Base-by-base conservation (phyloP, 2,888 invertebrate genomes). In the Dilophus febrilis region DNA sequence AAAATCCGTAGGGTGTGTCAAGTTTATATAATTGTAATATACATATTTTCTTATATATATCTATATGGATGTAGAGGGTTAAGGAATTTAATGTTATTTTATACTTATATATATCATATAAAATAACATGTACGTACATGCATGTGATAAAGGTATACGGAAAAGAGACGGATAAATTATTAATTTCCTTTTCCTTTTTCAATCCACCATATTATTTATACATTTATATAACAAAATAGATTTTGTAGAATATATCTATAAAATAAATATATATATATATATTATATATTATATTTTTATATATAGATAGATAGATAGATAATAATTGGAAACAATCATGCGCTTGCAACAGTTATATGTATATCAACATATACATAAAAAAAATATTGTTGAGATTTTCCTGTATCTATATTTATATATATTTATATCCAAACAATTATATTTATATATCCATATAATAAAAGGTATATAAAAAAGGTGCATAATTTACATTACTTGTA, bases 141-240 rank as follows among this genome's bases (percentile, higher is more conserved):
- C 13, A 12, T 7, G 29, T 29, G 11, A 29, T 7, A 29, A 13
- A 29, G 29, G 13, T 18, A 34, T 27, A 40, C 35, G 35, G 60
- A 61, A 62, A 61, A 62, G 61, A 61, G 62, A 62, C 61, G 61
- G 62, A 62, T 62, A 60, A 60, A 62, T 61, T 61, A 61, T 61
- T 60, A 61, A 62, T 62, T 62, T 62, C 62, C 62, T 62, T 61
- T 62, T 62, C 61, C 62, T 61, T 62, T 61, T 60, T 61, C 61
- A 61, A 61, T 60, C 61, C 61, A 61, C 61, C 26, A 27, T 36
- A 14, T 28, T 28, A 22, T 22, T 22, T 22, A 22, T 22, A 22
- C 8, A 22, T 6, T 22, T n/a, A n/a, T n/a, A n/a, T n/a, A n/a
- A n/a, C n/a, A n/a, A n/a, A n/a, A n/a, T n/a, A n/a, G n/a, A n/a